These are phyloP conservation scores for Leptodactylus fuscus DNA, from an alignment of 2,113 vertebrate species.

Conservation along the genomic window DNA sequence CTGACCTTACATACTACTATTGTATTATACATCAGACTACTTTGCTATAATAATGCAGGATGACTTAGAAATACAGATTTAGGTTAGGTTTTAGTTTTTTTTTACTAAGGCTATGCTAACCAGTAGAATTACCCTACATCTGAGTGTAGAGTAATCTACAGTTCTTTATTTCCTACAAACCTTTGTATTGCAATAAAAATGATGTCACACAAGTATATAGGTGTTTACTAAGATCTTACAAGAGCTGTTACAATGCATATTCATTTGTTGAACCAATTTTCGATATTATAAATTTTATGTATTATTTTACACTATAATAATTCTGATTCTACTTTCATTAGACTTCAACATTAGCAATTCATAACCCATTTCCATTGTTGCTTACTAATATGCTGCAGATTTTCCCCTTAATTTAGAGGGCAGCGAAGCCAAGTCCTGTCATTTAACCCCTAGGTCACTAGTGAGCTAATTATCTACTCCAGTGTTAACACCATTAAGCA, in stretches of 20 bases:
- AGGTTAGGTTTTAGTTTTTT: no score
- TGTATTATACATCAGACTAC: no score
- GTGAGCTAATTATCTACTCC: slow-evolving; percentile 14
- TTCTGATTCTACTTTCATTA: background rate
- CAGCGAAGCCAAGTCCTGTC: background rate
- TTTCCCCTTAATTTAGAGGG: slow-evolving; percentile 15
- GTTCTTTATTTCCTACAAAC: background rate
- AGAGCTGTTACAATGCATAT: slow-evolving; percentile 34
- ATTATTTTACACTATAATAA: background rate
- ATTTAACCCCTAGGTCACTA: slow-evolving; percentile 13
- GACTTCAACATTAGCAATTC: slow-evolving; percentile 12
- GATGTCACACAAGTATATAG: background rate
- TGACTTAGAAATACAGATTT: slow-evolving; percentile 22
- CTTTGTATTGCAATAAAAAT: background rate
- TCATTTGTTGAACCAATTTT: background rate
- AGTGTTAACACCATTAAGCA: slow-evolving; percentile 9
- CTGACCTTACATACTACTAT: no score
- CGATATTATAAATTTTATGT: background rate
- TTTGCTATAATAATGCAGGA: no score
- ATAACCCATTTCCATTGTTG: slow-evolving; percentile 13
- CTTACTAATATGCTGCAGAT: slow-evolving; percentile 12
- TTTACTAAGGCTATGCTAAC: background rate
- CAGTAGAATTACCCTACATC: no score
- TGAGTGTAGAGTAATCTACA: slow-evolving; percentile 26
- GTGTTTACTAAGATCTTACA: background rate